Percentiles rank a stretch among this genome's conserved stretches.
phyloP scores from a whole-genome alignment of 2,888 invertebrate genomes.

The Glomeris marginata region DNA sequence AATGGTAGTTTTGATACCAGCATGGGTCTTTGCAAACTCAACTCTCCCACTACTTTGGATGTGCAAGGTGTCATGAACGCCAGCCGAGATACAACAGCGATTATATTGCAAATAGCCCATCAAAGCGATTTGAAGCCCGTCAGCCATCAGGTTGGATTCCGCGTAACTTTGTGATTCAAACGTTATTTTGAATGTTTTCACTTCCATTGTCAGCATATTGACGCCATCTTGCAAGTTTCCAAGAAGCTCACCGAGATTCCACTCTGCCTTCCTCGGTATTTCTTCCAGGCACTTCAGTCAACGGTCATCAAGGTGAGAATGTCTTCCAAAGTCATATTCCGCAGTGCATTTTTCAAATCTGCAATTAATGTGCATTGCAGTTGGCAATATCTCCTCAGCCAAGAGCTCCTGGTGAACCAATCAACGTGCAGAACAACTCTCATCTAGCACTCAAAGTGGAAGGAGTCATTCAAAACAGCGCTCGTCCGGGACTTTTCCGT shows the following conservation, averaged over 20 bases:
- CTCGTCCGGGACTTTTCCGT: conserved; percentile 49
- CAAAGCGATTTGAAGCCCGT: conserved; percentile 21
- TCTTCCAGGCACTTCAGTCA: conserved; percentile 70
- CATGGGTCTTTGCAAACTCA: conserved; percentile 10
- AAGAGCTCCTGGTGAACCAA: conserved; percentile 60
- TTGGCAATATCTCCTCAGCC: conserved; percentile 68
- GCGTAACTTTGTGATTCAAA: too few species aligned
- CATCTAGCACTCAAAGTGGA: conserved; percentile 84
- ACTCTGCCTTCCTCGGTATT: conserved; percentile 55
- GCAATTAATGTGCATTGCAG: too few species aligned
- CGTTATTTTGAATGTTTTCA: too few species aligned
- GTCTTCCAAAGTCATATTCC: too few species aligned
- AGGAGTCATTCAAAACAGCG: conserved; percentile 63
- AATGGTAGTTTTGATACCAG: conserved; percentile 19
- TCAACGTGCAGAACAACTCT: conserved; percentile 65
- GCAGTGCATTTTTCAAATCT: too few species aligned
- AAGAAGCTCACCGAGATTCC: conserved; percentile 44
- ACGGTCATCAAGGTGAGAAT: conserved; percentile 56
- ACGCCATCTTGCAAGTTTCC: conserved; percentile 29
- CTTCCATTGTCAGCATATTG: conserved; percentile 24
- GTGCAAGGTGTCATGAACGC: conserved; percentile 10
- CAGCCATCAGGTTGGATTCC: conserved; percentile 32
- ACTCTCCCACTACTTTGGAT: conserved; percentile 4
- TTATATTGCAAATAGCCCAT: conserved; percentile 2
- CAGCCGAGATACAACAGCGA: conserved; percentile 2